These are phyloP conservation scores for Enoplosus armatus DNA, from an alignment of 2,797 vertebrate genomes.

Conservation along the genomic window DNA sequence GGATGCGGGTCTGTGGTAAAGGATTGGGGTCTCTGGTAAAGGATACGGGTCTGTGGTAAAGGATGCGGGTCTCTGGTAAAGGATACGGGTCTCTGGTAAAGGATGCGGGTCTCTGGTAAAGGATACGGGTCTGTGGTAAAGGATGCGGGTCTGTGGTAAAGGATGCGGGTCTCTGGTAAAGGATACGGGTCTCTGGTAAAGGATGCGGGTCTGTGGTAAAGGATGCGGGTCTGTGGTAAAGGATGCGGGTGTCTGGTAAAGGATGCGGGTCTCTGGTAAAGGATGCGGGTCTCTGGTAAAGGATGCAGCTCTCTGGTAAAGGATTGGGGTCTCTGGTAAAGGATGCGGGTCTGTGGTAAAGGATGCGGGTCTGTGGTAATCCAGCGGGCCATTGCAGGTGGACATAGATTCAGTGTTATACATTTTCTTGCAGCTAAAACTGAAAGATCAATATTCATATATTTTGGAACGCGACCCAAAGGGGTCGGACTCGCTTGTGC, in stretches of 20 bases:
- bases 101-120: not conserved
- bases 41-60: not conserved
- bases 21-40: too few species aligned
- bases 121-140: not conserved
- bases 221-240: not conserved
- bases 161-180: too few species aligned
- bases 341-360: not conserved
- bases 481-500: not conserved
- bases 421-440: not conserved
- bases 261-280: not conserved
- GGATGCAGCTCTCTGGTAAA: not conserved
- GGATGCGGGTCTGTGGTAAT: too few species aligned
- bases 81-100: not conserved
- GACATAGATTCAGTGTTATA: not conserved
- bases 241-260: too few species aligned
- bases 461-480: not conserved
- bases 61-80: not conserved
- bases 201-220: not conserved
- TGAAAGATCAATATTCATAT: not conserved
- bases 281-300: not conserved
- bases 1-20: not conserved
- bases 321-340: not conserved
- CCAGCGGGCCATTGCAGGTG: not conserved
- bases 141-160: not conserved
- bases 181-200: not conserved